Base-by-base conservation (phyloP, 2,888 invertebrate genomes). In the Machimus atricapillus region DNA sequence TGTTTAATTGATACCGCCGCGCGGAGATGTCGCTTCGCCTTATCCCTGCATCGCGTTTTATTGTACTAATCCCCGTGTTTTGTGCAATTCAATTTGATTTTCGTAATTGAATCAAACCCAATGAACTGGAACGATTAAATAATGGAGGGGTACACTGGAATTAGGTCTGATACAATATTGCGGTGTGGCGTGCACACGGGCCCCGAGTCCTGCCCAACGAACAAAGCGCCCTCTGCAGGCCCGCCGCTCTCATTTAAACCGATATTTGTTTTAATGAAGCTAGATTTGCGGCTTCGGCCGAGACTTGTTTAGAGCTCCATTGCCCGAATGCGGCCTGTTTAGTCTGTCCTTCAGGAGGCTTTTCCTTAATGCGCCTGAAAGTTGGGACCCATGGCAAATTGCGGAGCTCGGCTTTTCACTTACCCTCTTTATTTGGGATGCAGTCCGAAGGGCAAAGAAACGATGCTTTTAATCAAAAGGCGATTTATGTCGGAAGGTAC, bases 41-140 rank as follows among this genome's bases (percentile, higher is more conserved):
- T 74, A 73, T 73, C 31, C 66, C 85, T 73, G 85, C 52, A 74
- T 46, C 46, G 46, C 74, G 85, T 74, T 85, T 85, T 85, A 74
- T 74, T 85, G 85, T 74, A 74, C 85, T 85, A 74, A 85, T 85
- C 85, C 74, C 74, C 85, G 74, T 85, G 85, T 85, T 85, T 85
- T 85, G 85, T 85, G 74, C 74, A 74, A 85, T 85, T 85, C 74
- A 85, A 85, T 85, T 85, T 85, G 85, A 85, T 85, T 85, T 85
- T 85, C 85, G 85, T 85, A 85, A 85, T 85, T 85, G 85, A 74
- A 85, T 85, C 85, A 85, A 56, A 74, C 37, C 43, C 85, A 85
- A 85, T 85, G 85, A 74, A 85, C 74, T 46, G 74, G 31, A 85
- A 85, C 85, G 74, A 85, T 85, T 85, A 85, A 85, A 85, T 85